Base-by-base conservation (phyloP, 2,888 invertebrate genomes). In the Schizotus pectinicornis region DNA sequence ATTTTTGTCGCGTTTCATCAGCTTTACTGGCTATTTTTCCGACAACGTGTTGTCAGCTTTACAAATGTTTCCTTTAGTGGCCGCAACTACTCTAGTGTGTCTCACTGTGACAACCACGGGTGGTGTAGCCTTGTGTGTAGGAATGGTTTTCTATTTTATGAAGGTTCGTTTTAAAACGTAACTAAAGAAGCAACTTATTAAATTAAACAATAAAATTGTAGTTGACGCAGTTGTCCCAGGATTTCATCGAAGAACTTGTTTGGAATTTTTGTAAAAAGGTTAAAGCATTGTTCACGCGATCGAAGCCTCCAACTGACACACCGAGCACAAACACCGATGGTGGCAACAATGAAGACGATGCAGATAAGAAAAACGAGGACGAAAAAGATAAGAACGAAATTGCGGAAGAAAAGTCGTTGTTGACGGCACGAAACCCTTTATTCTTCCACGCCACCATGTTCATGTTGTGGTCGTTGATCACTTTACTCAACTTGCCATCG, bases 401-500 rank as follows among this genome's bases (percentile, higher is more conserved):
- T 37, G 8, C 7, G 48, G 46, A 47, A 51, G 14, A n/a, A 9
- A 22, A 22, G 22, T 3, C 22, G 22, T 5, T 22, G 22, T 22
- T 8, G 52, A 62, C 52, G 65, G 62, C 37, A 55, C 58, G 67
- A 56, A 73, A 67, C 52, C 61, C 63, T 3, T 71, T 92, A 67
- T 85, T 91, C 72, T 90, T 91, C 75, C 91, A 92, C 73, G 83
- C 91, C 71, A 85, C 88, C 57, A 75, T 92, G 68, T 88, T 92
- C 68, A 79, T 89, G 48, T 73, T 92, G 65, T 88, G 90, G 84
- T 73, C 86, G 49, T 74, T 86, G 9, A 82, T 88, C 31, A 83
- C 90, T 0, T 62, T 86, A n/a, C 79, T 91, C 35, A 90, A 90
- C 77, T 65, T 89, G 7, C 92, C 93, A 0, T 85, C 87, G 37